These are phyloP conservation scores for Oxytorus armatus DNA, from an alignment of 2,888 invertebrate species.

Conservation along the genomic window DNA sequence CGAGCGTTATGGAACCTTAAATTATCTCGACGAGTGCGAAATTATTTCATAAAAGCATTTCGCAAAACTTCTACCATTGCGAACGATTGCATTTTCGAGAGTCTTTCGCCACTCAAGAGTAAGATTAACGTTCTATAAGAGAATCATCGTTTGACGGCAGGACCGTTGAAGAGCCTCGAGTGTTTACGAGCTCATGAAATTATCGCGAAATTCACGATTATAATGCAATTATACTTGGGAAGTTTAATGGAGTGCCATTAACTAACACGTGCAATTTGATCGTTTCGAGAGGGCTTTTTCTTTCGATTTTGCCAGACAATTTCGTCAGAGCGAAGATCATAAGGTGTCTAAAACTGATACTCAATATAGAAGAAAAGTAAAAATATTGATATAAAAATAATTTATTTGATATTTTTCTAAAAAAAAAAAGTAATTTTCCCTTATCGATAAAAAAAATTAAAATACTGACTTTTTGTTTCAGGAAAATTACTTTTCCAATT, in stretches of 20 bases:
- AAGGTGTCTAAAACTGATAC: no score
- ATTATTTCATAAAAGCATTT: constrained; percentile 18
- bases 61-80: constrained; percentile 6
- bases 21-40: constrained; percentile 3
- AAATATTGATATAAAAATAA: no score
- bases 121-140: constrained; percentile 31
- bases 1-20: no score
- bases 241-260: constrained; percentile 2
- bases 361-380: no score
- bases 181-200: neutral
- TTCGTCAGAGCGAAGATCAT: neutral
- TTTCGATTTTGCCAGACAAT: neutral
- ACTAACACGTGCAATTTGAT: constrained; percentile 22
- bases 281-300: constrained; percentile 8
- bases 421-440: no score
- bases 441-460: no score
- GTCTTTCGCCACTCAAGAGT: constrained; percentile 36
- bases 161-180: neutral
- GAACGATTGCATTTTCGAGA: constrained; percentile 24
- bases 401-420: neutral
- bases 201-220: constrained; percentile 13
- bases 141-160: neutral
- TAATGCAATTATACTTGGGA: constrained; percentile 34
- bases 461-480: neutral
- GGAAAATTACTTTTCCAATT: neutral